Evolutionary conservation across 2,113 vertebrate genomes (phyloP).

Genomic region (Colossoma macropomum): DNA sequence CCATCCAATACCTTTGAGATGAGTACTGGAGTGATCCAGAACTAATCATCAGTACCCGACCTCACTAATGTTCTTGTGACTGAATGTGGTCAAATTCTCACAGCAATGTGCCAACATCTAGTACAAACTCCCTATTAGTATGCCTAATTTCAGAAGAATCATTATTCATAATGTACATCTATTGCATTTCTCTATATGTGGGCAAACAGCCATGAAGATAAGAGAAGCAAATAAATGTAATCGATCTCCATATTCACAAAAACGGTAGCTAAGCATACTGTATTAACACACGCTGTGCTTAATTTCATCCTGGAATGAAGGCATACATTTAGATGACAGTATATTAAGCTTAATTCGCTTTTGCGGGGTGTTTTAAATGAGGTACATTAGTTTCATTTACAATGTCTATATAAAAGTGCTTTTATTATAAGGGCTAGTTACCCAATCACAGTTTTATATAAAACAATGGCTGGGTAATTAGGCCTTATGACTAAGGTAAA

Average conservation of each 20-base stretch:
- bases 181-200: background rate
- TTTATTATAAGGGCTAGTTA: background rate
- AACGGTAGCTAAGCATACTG: background rate
- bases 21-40: too few species aligned
- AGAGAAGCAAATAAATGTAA: background rate
- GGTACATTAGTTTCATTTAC: slow-evolving; percentile 5
- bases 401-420: background rate
- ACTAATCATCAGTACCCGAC: too few species aligned
- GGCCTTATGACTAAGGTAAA: background rate
- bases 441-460: background rate
- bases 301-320: background rate
- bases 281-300: background rate
- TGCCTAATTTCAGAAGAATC: too few species aligned
- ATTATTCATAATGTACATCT: too few species aligned
- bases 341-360: background rate
- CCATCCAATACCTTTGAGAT: too few species aligned
- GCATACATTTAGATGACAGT: background rate
- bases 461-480: background rate
- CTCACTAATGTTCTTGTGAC: too few species aligned
- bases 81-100: too few species aligned
- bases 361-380: background rate
- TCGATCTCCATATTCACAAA: background rate
- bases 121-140: too few species aligned
- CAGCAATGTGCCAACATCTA: too few species aligned
- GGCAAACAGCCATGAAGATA: background rate